phyloP scores from a whole-genome alignment of 2,113 vertebrate species.

The Pristiophorus japonicus region DNA sequence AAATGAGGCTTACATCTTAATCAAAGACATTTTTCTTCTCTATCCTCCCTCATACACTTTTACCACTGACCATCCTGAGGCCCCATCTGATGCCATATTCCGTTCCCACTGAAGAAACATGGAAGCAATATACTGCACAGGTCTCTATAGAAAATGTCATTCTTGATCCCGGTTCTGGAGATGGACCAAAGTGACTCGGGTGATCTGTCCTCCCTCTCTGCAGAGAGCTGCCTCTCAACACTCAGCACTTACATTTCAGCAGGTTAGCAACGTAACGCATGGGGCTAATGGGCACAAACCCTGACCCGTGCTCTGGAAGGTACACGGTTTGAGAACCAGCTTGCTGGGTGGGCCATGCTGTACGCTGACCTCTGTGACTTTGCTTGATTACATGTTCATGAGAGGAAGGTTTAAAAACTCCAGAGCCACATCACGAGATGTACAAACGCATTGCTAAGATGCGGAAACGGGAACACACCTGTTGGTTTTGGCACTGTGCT shows the following conservation, averaged over 20 bases:
- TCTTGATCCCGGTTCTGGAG: neutral
- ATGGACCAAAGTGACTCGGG: neutral
- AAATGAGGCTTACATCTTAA: too few species aligned
- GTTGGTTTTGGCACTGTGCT: constrained; percentile 59
- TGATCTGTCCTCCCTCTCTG: neutral
- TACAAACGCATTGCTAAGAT: neutral
- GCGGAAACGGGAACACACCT: constrained; percentile 53
- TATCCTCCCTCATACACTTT: neutral
- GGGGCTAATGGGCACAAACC: neutral
- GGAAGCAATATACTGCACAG: neutral
- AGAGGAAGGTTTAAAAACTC: neutral
- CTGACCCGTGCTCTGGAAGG: neutral
- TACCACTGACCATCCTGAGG: neutral
- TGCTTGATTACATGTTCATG: neutral
- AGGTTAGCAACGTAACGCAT: neutral
- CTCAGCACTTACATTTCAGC: neutral
- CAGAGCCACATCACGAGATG: neutral
- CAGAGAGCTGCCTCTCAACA: neutral
- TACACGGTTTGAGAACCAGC: neutral
- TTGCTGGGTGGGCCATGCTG: neutral
- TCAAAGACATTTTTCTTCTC: too few species aligned
- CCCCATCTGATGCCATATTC: neutral
- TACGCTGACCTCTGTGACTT: neutral
- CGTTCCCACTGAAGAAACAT: neutral
- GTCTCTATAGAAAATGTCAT: neutral